Evolutionary conservation across 2,797 vertebrate species (phyloP), one percentile per base, ranked within the genome.

Genomic region (Siniperca obscura): DNA sequence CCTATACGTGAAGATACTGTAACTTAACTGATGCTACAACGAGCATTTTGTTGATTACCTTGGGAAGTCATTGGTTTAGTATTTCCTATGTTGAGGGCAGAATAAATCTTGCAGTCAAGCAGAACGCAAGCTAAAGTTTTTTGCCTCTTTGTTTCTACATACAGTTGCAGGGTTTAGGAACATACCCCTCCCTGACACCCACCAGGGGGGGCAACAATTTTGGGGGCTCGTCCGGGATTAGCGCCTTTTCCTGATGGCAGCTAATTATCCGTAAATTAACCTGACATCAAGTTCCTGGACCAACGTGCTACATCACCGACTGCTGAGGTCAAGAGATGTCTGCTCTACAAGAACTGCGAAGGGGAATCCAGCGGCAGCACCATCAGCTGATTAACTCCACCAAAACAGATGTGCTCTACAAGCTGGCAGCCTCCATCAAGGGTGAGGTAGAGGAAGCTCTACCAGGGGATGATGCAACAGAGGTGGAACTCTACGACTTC

Each of bases 191-290:
- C 30, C 30, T 64, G 60, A 13, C 14, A 48, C n/a, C 3, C n/a
- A 17, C 5, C 67, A n/a, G 67, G 34, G 22, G 67, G 50, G 10
- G 52, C 14, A 55, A 56, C 14, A 70, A 70, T 40, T 55, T 40
- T 55, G 21, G 50, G 67, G 67, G 68, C 30, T 68, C 12, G 7
- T 68, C 44, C 25, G n/a, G 65, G 44, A 67, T 67, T 34, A 67
- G 46, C 46, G 1, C 17, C 27, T 4, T 21, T 6, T 21, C 44
- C 44, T 50, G 44, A 34, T 50, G 44, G 10, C 44, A 52, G 44
- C 66, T 21, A 52, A 52, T 68, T n/a, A 25, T 14, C 46, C 2
- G 22, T 13, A 19, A 52, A 68, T 25, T 16, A 68, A 36, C 66
- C 66, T 52, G 27, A 52, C 4, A 53, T 22, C 17, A 50, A 68